A percentile compares a stretch with the other conserved stretches of the same genome.
Conservation (phyloP, 2,888 invertebrate genomes). For the Blastobasis adustella region DNA sequence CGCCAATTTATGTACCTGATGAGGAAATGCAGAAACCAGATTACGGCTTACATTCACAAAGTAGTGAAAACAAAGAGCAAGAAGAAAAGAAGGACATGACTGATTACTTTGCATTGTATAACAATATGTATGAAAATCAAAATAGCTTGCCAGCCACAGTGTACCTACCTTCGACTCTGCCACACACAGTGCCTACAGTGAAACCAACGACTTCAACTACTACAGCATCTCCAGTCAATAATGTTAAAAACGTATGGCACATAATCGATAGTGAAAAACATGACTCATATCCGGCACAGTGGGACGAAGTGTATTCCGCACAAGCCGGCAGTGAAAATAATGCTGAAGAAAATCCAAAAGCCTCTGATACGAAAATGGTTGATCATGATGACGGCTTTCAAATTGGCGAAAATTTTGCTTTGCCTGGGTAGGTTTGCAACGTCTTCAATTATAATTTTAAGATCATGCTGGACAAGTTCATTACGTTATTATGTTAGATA, state of each 20-base stretch:
- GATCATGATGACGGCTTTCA: slow-evolving; percentile 16
- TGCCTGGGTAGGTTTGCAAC: slow-evolving; percentile 49
- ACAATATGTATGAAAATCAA: slow-evolving; percentile 40
- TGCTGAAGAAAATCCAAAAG: slow-evolving; percentile 10
- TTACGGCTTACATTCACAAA: slow-evolving; percentile 26
- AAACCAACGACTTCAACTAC: slow-evolving; percentile 32
- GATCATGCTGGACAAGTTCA: too few relatives aligned
- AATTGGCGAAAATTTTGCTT: slow-evolving; percentile 51
- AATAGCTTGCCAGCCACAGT: slow-evolving; percentile 26
- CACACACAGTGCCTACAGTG: slow-evolving; percentile 13
- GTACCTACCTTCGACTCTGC: slow-evolving; percentile 30
- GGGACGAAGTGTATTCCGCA: slow-evolving; percentile 45
- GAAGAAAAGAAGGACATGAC: slow-evolving; percentile 31
- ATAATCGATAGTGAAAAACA: slow-evolving; percentile 60
- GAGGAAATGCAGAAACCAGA: slow-evolving; percentile 28
- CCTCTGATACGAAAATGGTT: slow-evolving; percentile 3
- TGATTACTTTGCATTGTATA: slow-evolving; percentile 48
- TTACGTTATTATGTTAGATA: too few relatives aligned
- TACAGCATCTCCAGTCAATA: slow-evolving; percentile 27
- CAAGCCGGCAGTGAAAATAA: slow-evolving; percentile 10
- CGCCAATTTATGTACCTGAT: slow-evolving; percentile 54
- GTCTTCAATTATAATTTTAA: neutral
- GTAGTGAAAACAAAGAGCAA: slow-evolving; percentile 7
- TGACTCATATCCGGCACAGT: slow-evolving; percentile 39
- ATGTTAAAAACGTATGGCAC: slow-evolving; percentile 63